Evolutionary conservation across 2,888 invertebrate genomes (phyloP).

Genomic region (Baccha elongata): DNA sequence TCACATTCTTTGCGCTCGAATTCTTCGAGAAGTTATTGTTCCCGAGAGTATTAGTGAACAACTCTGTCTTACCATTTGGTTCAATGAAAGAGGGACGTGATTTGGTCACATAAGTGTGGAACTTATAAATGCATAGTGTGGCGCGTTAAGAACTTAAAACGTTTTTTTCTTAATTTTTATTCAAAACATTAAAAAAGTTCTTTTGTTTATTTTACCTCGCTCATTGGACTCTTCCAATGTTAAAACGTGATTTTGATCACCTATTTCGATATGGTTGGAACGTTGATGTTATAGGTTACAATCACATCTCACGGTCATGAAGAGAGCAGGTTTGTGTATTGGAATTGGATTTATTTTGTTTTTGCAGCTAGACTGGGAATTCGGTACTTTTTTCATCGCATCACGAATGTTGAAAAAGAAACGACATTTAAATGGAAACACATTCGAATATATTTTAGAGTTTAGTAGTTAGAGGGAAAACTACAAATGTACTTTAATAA

Average conservation of each 20-base stretch:
- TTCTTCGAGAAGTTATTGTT: conserved; percentile 69
- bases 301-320: background rate
- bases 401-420: too few species aligned
- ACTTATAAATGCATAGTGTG: conserved; percentile 50
- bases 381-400: conserved; percentile 32
- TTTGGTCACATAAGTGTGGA: conserved; percentile 60
- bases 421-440: too few species aligned
- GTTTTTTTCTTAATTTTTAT: conserved; percentile 54
- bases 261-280: conserved; percentile 57
- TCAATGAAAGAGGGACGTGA: conserved; percentile 69
- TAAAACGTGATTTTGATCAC: conserved; percentile 65
- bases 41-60: conserved; percentile 57
- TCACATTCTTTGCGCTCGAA: conserved; percentile 64
- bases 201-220: conserved; percentile 8
- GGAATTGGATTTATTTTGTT: background rate
- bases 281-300: conserved; percentile 3
- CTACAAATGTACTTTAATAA: too few species aligned
- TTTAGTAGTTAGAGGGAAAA: too few species aligned
- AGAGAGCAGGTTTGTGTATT: background rate
- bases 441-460: too few species aligned
- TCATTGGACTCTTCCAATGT: conserved; percentile 47
- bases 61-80: conserved; percentile 59
- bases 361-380: conserved; percentile 1
- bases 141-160: conserved; percentile 44
- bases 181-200: conserved; percentile 60